Evolutionary conservation across 2,888 invertebrate genomes (phyloP).

Genomic region (Rambutsinella grinnellia): DNA sequence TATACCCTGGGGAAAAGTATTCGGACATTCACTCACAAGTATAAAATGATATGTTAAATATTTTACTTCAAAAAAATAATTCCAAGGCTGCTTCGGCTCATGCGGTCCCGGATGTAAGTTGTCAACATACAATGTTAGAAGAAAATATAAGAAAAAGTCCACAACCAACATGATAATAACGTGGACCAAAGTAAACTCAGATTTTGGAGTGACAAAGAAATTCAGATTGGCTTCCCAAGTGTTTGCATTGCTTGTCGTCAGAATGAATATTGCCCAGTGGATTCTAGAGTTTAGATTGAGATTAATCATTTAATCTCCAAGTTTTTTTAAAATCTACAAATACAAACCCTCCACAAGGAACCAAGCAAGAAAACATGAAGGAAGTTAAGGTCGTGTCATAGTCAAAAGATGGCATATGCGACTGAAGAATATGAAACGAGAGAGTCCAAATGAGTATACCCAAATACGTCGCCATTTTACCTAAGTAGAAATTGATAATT

Average conservation of each 20-base stretch:
- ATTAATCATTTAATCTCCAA: too few relatives aligned
- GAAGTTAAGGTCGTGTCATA: not conserved
- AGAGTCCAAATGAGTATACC: conserved; percentile 42
- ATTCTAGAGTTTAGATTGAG: too few relatives aligned
- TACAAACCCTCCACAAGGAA: conserved; percentile 39
- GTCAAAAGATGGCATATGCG: conserved; percentile 19
- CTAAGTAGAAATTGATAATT: too few relatives aligned
- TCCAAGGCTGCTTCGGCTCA: conserved; percentile 45
- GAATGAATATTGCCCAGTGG: conserved; percentile 35
- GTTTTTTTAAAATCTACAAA: too few relatives aligned
- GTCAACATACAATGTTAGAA: conserved; percentile 37
- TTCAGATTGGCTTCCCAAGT: conserved; percentile 8
- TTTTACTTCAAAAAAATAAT: conserved; percentile 44
- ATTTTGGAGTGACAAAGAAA: conserved; percentile 5
- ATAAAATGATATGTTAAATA: not conserved
- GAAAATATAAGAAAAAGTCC: conserved; percentile 35
- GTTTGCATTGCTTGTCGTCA: conserved; percentile 16
- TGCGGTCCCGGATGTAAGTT: conserved; percentile 44
- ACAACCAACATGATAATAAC: conserved; percentile 33
- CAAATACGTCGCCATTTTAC: conserved; percentile 35
- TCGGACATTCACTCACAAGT: not conserved
- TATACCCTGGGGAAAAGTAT: too few relatives aligned
- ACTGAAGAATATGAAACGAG: conserved; percentile 31
- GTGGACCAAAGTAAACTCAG: conserved; percentile 4
- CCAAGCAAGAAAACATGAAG: conserved; percentile 27